These are phyloP conservation scores for Myodes glareolus DNA, from an alignment of 2,113 vertebrate species.

Conservation along the genomic window DNA sequence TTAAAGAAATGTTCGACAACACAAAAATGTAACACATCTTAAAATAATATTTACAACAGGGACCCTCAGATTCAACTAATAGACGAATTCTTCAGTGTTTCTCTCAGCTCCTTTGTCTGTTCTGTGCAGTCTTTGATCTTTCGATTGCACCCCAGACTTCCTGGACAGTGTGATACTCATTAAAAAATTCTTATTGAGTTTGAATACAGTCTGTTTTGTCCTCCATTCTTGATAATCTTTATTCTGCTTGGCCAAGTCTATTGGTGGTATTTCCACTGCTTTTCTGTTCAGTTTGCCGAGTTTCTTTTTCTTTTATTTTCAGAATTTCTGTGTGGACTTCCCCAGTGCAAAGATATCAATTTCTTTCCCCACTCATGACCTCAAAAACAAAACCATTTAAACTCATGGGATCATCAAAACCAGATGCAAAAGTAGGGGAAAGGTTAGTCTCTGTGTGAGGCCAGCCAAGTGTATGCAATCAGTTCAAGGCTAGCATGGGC, in stretches of 20 bases:
- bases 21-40: too few species aligned
- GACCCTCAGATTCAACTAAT: neutral
- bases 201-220: neutral
- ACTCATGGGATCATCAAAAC: neutral
- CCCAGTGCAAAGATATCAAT: neutral
- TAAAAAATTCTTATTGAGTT: neutral
- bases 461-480: neutral
- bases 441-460: neutral
- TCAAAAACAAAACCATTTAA: neutral
- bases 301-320: neutral
- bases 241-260: neutral
- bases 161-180: neutral
- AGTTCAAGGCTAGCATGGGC: neutral
- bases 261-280: neutral
- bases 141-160: neutral
- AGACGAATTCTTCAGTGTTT: neutral
- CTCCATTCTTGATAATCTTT: neutral
- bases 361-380: neutral
- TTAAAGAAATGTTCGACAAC: too few species aligned
- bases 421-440: neutral
- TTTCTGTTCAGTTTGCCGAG: neutral
- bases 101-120: neutral
- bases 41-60: too few species aligned
- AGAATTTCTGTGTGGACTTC: neutral
- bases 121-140: neutral